phyloP scores from a whole-genome alignment of 2,797 vertebrate genomes.

The Peromyscus attwateri region DNA sequence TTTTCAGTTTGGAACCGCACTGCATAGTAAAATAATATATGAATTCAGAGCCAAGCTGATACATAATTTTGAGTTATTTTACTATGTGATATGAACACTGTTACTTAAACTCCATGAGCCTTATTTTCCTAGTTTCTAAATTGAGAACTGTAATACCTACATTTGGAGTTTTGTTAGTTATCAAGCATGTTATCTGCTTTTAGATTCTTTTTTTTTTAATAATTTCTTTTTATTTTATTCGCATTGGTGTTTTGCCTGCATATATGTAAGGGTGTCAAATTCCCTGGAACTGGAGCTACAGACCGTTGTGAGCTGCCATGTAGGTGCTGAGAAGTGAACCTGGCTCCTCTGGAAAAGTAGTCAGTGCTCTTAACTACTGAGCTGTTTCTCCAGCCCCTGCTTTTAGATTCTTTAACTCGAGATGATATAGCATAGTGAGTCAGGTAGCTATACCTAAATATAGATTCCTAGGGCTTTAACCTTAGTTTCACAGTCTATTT shows the following conservation, averaged over 20 bases:
- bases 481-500: neutral
- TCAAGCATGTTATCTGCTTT: neutral
- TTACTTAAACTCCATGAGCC: neutral
- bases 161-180: neutral
- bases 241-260: too few species aligned
- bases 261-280: too few species aligned
- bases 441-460: neutral
- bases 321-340: too few species aligned
- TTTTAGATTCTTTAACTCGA: neutral
- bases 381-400: too few species aligned
- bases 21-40: neutral
- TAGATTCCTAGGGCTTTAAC: neutral
- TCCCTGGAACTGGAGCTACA: too few species aligned
- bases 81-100: neutral
- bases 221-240: too few species aligned
- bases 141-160: neutral
- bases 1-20: neutral
- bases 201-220: too few species aligned
- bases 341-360: too few species aligned
- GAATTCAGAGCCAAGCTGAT: neutral
- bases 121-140: neutral
- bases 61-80: slow-evolving; percentile 30
- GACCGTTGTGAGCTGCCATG: too few species aligned
- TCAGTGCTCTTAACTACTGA: too few species aligned
- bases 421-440: neutral